A percentile compares a stretch with the other conserved stretches of the same genome.
Conservation (phyloP, 1,140 invertebrate species). For the Diplogasteroides magnus region DNA sequence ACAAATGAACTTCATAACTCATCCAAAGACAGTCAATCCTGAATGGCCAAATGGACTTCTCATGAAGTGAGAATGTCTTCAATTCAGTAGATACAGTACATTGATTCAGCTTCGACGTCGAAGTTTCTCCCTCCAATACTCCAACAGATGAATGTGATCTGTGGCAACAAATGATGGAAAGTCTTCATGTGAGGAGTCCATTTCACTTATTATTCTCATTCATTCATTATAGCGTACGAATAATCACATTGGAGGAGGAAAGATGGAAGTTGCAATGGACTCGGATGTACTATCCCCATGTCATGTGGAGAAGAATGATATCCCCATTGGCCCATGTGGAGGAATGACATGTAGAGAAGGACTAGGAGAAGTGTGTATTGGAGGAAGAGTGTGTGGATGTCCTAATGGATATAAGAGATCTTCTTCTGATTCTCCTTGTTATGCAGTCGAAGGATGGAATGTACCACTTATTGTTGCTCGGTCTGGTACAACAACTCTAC, state of each 20-base stretch:
- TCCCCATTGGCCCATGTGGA: slow-evolving; percentile 45
- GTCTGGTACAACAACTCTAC: slow-evolving; percentile 38
- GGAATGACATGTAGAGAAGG: slow-evolving; percentile 42
- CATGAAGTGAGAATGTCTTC: slow-evolving; percentile 36
- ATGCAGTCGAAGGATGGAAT: slow-evolving; percentile 46
- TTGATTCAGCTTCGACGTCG: neutral
- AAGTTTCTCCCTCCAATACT: neutral
- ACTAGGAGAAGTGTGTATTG: slow-evolving; percentile 49
- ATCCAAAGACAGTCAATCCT: slow-evolving; percentile 55
- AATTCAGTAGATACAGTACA: neutral
- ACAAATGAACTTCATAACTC: slow-evolving; percentile 48
- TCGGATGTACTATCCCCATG: slow-evolving; percentile 51
- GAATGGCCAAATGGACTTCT: slow-evolving; percentile 49
- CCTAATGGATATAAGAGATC: slow-evolving; percentile 47
- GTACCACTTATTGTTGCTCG: slow-evolving; percentile 50
- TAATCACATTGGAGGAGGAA: slow-evolving; percentile 45
- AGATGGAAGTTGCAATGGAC: slow-evolving; percentile 44
- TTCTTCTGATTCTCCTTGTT: slow-evolving; percentile 37
- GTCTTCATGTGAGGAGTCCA: neutral
- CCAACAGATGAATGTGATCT: neutral
- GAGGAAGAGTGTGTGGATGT: slow-evolving; percentile 47
- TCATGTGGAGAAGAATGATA: slow-evolving; percentile 8
- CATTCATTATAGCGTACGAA: no score
- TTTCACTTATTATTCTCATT: neutral
- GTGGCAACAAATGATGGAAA: neutral